Conservation (phyloP, 1,140 invertebrate species). For the Hetaerina americana region DNA sequence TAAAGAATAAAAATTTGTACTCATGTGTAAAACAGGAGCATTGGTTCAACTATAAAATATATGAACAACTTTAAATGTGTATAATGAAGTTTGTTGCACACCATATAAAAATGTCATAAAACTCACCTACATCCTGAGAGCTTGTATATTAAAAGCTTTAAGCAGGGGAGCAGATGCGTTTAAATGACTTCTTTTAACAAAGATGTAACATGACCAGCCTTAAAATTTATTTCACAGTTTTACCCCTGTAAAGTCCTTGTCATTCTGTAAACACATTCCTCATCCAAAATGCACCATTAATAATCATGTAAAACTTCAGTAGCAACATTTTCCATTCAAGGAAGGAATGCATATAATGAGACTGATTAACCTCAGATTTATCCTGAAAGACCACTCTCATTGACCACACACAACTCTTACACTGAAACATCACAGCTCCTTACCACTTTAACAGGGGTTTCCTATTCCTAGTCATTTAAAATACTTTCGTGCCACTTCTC, state of each 20-base stretch:
- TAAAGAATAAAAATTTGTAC: background rate
- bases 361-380: background rate
- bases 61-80: background rate
- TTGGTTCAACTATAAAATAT: background rate
- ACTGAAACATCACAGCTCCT: background rate
- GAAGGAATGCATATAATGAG: background rate
- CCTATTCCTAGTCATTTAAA: background rate
- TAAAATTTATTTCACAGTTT: background rate
- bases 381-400: background rate
- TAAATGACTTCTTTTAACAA: background rate
- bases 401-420: background rate
- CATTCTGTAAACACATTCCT: background rate
- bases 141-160: background rate
- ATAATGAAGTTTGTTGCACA: background rate
- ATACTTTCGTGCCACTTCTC: background rate
- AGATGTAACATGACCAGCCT: background rate
- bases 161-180: background rate
- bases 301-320: background rate
- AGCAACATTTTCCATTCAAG: background rate
- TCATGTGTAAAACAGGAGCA: background rate
- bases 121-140: background rate
- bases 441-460: background rate
- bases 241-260: background rate
- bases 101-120: background rate
- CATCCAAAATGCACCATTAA: background rate